These are phyloP conservation scores for Thymelicus acteon DNA, from an alignment of 2,888 invertebrate species.

Conservation along the genomic window DNA sequence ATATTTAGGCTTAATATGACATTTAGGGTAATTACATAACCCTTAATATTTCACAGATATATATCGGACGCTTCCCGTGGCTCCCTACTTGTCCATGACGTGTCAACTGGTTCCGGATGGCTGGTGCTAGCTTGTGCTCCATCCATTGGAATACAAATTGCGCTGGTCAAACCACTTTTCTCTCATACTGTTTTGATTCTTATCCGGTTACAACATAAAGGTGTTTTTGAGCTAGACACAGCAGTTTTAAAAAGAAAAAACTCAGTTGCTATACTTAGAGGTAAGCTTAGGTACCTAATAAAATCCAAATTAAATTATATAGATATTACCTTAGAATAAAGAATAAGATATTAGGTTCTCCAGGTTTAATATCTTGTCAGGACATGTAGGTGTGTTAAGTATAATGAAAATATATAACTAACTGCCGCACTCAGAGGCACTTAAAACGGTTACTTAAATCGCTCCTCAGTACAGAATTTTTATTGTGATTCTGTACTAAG, in stretches of 20 bases:
- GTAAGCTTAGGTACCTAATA: constrained; percentile 45
- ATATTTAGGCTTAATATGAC: too few species aligned
- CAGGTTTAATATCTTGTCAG: too few species aligned
- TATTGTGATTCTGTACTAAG: too few species aligned
- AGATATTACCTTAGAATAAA: too few species aligned
- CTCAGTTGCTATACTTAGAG: constrained; percentile 75
- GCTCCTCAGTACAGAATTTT: too few species aligned
- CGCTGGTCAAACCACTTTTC: constrained; percentile 84
- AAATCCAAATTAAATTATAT: neutral
- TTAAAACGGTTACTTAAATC: too few species aligned
- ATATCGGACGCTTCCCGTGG: constrained; percentile 89
- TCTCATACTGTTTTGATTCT: constrained; percentile 85
- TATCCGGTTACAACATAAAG: constrained; percentile 86
- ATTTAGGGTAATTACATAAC: too few species aligned
- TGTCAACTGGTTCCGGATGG: constrained; percentile 85
- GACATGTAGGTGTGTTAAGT: too few species aligned
- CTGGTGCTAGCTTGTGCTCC: constrained; percentile 85
- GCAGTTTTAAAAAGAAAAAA: constrained; percentile 85
- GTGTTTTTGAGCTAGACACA: constrained; percentile 87
- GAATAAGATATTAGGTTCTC: too few species aligned
- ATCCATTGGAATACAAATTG: constrained; percentile 87
- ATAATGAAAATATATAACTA: too few species aligned
- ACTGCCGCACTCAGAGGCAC: too few species aligned
- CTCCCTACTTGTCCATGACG: constrained; percentile 88
- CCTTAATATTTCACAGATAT: constrained; percentile 70